Evolutionary conservation across 1,140 invertebrate genomes (phyloP).

Genomic region (Plodia interpunctella): DNA sequence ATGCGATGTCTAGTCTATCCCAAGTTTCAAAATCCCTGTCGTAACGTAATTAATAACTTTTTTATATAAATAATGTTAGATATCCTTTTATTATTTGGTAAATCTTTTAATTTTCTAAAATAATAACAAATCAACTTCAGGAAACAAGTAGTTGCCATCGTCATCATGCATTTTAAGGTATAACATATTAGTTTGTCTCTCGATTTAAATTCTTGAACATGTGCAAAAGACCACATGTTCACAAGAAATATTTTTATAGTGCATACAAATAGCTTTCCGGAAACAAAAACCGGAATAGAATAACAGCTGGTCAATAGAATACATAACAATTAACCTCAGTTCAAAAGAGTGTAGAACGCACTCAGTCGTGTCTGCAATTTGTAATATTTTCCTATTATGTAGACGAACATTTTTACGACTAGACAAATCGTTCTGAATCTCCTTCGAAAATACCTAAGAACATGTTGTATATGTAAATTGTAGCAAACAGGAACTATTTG

Average conservation of each 20-base stretch:
- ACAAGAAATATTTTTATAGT: slow-evolving; percentile 8
- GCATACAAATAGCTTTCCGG: slow-evolving; percentile 8
- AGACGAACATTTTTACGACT: not conserved
- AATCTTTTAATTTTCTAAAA: too few species aligned
- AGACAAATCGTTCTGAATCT: too few species aligned
- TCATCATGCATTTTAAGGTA: too few species aligned
- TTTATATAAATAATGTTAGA: too few species aligned
- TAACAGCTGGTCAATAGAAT: not conserved
- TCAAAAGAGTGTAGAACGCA: slow-evolving; percentile 5
- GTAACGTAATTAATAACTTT: too few species aligned
- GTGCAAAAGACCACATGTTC: not conserved
- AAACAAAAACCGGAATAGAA: not conserved
- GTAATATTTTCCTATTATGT: slow-evolving; percentile 14
- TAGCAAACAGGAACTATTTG: not conserved
- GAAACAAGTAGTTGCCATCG: too few species aligned
- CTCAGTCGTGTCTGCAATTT: slow-evolving; percentile 8
- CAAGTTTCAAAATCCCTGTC: not conserved
- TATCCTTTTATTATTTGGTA: too few species aligned
- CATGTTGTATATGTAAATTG: not conserved
- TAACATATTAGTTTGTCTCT: too few species aligned
- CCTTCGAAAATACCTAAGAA: not conserved
- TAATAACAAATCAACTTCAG: too few species aligned
- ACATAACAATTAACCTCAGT: slow-evolving; percentile 5
- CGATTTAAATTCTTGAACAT: too few species aligned
- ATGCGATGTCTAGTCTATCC: too few species aligned